These are phyloP conservation scores for Oenanthe melanoleuca DNA, from an alignment of 2,113 vertebrate genomes.

Conservation along the genomic window DNA sequence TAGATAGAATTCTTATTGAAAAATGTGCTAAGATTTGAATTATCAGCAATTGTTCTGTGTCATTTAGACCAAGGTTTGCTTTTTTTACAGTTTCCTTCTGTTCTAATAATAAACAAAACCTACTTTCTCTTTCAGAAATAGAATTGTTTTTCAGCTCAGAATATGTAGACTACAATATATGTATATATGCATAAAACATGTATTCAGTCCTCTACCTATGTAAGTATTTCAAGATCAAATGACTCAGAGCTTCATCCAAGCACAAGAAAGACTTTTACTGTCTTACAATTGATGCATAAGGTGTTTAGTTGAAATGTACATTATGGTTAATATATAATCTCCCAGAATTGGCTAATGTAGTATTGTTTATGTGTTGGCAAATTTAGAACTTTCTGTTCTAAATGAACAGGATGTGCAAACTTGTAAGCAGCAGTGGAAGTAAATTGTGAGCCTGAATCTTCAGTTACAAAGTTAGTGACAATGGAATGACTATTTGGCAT, in stretches of 20 bases:
- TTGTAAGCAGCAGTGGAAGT: not conserved
- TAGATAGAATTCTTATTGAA: slow-evolving; percentile 36
- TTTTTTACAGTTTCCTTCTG: not conserved
- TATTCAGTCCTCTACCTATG: not conserved
- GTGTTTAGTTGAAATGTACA: not conserved
- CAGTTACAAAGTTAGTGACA: not conserved
- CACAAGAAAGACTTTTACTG: not conserved
- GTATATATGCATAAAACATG: not conserved
- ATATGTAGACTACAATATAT: not conserved
- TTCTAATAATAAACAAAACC: not conserved
- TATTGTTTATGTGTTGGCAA: not conserved
- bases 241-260: not conserved
- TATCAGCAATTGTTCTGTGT: not conserved
- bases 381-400: not conserved
- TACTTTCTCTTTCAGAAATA: not conserved
- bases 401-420: not conserved
- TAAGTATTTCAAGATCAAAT: not conserved
- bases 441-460: not conserved
- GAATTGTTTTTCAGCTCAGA: not conserved
- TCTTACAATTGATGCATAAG: not conserved
- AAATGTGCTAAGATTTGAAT: slow-evolving; percentile 50
- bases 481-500: not conserved
- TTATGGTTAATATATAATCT: not conserved
- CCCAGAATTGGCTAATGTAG: not conserved
- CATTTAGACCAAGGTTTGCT: slow-evolving; percentile 4